These are phyloP conservation scores for Mallotus villosus DNA, from an alignment of 2,797 vertebrate genomes.

Conservation along the genomic window DNA sequence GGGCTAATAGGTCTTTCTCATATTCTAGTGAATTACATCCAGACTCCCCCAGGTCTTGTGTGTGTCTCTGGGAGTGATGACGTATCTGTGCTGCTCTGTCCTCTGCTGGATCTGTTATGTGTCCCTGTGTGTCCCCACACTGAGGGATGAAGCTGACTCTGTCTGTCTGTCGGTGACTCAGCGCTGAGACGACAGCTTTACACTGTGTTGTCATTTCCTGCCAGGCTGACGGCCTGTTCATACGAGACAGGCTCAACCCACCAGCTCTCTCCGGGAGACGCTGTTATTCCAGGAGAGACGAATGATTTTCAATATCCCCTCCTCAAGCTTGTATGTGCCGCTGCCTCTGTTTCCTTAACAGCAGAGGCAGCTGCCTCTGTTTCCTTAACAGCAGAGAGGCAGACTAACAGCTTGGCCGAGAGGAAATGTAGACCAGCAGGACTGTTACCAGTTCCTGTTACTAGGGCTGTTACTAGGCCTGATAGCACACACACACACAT, in stretches of 20 bases:
- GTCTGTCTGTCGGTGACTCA: neutral
- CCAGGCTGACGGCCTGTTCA: conserved; percentile 28
- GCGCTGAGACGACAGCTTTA: conserved; percentile 15
- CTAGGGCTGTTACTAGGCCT: conserved; percentile 25
- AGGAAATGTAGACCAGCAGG: conserved; percentile 33
- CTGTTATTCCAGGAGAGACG: conserved; percentile 45
- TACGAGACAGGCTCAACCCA: conserved; percentile 29
- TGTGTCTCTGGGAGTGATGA: neutral
- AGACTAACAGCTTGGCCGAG: conserved; percentile 49
- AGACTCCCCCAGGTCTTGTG: neutral
- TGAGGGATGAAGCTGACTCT: neutral
- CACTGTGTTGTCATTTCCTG: conserved; percentile 26
- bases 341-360: conserved; percentile 60
- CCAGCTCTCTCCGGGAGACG: conserved; percentile 26
- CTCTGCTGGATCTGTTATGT: neutral
- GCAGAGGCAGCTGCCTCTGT: conserved; percentile 55
- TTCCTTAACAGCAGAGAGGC: conserved; percentile 52
- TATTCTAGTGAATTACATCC: conserved; percentile 29
- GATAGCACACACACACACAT: too few relatives aligned
- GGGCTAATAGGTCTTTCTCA: neutral
- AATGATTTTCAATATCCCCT: conserved; percentile 29
- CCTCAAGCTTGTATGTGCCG: too few relatives aligned
- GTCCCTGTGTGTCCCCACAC: neutral
- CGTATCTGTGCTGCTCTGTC: neutral
- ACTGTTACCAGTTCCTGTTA: conserved; percentile 37